Conservation (phyloP, 2,888 invertebrate genomes). For the Caenorhabditis angaria region DNA sequence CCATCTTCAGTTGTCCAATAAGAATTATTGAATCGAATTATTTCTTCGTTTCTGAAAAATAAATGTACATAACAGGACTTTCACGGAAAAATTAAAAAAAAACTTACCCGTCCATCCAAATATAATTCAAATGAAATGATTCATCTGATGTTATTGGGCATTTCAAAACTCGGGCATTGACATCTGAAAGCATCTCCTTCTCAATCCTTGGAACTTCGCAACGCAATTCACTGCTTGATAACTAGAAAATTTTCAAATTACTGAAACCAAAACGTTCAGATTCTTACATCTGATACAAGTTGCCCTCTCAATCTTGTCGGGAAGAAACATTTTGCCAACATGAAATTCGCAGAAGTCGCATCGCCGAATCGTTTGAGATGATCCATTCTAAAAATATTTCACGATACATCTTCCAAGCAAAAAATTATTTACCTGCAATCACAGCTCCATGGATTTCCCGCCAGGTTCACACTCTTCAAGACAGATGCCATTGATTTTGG, state of each 20-base stretch:
- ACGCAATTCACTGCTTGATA: constrained; percentile 11
- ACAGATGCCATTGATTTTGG: constrained; percentile 18
- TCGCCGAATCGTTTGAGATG: constrained; percentile 26
- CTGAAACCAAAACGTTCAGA: too few species aligned
- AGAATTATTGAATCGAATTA: background rate
- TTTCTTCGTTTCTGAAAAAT: constrained; percentile 1
- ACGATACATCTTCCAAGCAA: background rate
- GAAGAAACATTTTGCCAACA: constrained; percentile 1
- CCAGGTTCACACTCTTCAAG: constrained; percentile 42
- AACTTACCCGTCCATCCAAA: constrained; percentile 6
- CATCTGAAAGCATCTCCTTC: background rate
- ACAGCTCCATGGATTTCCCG: constrained; percentile 64
- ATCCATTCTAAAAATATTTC: background rate
- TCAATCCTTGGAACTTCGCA: constrained; percentile 22
- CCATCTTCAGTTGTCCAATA: background rate
- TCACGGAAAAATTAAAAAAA: background rate
- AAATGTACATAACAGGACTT: background rate
- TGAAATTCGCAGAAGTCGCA: background rate
- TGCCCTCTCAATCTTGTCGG: constrained; percentile 1
- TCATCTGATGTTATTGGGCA: background rate
- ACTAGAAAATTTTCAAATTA: constrained; percentile 11
- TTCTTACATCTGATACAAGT: background rate
- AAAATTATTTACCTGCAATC: constrained; percentile 61
- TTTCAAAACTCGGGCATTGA: background rate
- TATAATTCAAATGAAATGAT: background rate